Base-by-base conservation (phyloP, 2,113 vertebrate genomes). In the Sceloporus tristichus region DNA sequence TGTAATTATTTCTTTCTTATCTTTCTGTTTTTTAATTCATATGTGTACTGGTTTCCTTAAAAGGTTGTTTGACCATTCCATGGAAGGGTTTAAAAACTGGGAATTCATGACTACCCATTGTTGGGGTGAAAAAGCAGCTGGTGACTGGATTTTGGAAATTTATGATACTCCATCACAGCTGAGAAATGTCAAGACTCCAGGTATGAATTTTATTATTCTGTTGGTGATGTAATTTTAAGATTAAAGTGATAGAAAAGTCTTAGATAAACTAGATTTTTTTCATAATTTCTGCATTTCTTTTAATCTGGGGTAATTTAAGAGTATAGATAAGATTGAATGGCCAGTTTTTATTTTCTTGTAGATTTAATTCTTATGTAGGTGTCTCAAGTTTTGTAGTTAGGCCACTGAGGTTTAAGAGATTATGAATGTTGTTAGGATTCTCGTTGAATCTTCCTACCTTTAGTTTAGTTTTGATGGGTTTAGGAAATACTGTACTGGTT, bases 1-100 rank as follows among this genome's bases (percentile, higher is more conserved):
- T 77, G 14, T 71, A 11, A 8, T n/a, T 29, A 11, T 25, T 29
- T 71, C 11, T 48, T 65, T 89, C 14, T 54, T 27, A 34, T 70
- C 84, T 88, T 90, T 82, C 76, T 85, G 38, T 29, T 27, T 6
- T 29, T 73, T 54, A 62, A 77, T 23, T 38, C 88, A 16, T 87
- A 87, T 91, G 91, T 2, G 42, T 79, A 6, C 59, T 89, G 0
- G 74, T 95, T 92, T 96, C 40, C 94, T 95, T 77, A 54, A 56
- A 96, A 99, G 99, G 96, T 95, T 99, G 89, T 99, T 99, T 97
- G 99, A 99, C 96, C 98, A 99, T 97, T 99, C 99, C 90, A 99
- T 98, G 98, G 99, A 99, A 97, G 99, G 99, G 81, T 99, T 99
- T 96, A 99, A 99, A 96, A 99, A 99, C 96, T 99, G 99, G 99